Percentiles rank a stretch among this genome's conserved stretches.
These are phyloP conservation scores for Python bivittatus DNA, from an alignment of 2,113 vertebrate genomes.

Conservation along the genomic window DNA sequence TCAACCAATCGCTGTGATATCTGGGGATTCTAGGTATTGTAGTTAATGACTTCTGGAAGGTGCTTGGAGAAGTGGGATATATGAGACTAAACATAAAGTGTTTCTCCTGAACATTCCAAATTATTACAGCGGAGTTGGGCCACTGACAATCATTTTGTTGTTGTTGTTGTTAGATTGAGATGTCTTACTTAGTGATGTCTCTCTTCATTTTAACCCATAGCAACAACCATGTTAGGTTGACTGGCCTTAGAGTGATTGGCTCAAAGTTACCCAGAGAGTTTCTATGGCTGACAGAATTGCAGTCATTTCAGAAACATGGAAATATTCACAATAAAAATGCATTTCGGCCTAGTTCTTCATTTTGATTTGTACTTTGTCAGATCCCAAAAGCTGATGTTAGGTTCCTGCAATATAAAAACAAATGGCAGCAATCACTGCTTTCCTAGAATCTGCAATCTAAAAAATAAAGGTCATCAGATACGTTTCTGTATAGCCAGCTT, in stretches of 20 bases:
- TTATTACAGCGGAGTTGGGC: neutral
- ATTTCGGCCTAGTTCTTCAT: neutral
- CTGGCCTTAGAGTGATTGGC: neutral
- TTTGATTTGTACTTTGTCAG: neutral
- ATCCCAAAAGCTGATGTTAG: neutral
- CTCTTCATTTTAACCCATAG: neutral
- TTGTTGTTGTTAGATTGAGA: neutral
- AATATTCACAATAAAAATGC: neutral
- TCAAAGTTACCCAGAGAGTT: neutral
- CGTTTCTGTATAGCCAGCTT: neutral
- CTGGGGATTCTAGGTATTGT: too few species aligned
- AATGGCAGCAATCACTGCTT: neutral
- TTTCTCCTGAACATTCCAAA: neutral
- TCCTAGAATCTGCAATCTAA: neutral
- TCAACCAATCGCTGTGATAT: too few species aligned
- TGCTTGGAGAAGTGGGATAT: too few species aligned
- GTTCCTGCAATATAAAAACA: neutral
- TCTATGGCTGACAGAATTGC: neutral
- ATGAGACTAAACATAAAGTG: too few species aligned
- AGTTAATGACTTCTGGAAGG: too few species aligned
- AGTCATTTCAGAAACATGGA: neutral
- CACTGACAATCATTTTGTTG: neutral
- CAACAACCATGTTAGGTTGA: neutral
- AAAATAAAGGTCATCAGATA: neutral
- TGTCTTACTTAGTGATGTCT: neutral